Percentiles rank a stretch among this genome's conserved stretches.
These are phyloP conservation scores for Melanogrammus aeglefinus DNA, from an alignment of 2,797 vertebrate genomes.

Conservation along the genomic window DNA sequence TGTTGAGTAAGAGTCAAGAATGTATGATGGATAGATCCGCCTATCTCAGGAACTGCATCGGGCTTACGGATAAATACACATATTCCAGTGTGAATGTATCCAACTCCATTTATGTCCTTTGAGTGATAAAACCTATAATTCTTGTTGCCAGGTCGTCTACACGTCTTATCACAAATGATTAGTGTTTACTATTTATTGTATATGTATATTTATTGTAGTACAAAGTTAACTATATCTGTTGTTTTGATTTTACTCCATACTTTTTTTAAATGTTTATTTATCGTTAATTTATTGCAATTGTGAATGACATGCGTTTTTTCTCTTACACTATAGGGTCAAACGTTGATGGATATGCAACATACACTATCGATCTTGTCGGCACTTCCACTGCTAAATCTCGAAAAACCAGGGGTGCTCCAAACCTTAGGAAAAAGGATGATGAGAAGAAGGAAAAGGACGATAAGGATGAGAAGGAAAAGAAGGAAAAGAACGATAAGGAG, in stretches of 20 bases:
- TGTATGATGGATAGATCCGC: not conserved
- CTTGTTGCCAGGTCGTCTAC: not conserved
- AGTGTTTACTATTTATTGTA: not conserved
- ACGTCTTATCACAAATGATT: not conserved
- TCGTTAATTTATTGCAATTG: not conserved
- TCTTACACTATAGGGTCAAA: constrained; percentile 16
- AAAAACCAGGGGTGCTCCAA: not conserved
- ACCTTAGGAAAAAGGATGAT: too few relatives aligned
- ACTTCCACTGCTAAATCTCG: not conserved
- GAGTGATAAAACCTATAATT: not conserved
- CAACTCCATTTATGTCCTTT: not conserved
- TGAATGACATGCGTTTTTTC: not conserved
- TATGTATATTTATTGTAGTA: not conserved
- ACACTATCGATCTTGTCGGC: constrained; percentile 36
- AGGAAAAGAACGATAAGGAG: too few relatives aligned
- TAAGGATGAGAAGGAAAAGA: too few relatives aligned
- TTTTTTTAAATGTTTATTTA: not conserved
- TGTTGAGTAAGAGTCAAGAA: not conserved
- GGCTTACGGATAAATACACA: not conserved
- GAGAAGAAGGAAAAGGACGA: too few relatives aligned
- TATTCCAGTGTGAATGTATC: constrained; percentile 11
- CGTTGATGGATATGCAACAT: constrained; percentile 29
- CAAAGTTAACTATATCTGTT: not conserved
- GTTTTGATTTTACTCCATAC: not conserved
- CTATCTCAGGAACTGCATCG: not conserved